These are phyloP conservation scores for Dasyornis broadbenti DNA, from an alignment of 2,113 vertebrate species.

Conservation along the genomic window DNA sequence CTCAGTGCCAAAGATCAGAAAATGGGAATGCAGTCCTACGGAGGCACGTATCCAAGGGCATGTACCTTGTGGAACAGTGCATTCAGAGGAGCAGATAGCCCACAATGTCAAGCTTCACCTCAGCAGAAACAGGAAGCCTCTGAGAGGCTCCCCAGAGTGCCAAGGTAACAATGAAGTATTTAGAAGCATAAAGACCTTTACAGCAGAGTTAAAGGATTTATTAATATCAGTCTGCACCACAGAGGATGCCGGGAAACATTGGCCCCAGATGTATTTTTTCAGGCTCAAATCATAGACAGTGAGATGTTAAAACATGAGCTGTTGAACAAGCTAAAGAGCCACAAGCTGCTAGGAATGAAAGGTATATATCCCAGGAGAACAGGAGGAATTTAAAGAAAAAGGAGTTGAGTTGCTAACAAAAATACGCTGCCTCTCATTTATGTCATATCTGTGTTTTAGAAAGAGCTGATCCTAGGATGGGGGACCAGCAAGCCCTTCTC, in stretches of 20 bases:
- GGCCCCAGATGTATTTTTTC: constrained; percentile 40
- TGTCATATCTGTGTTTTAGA: constrained; percentile 12
- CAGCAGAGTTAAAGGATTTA: neutral
- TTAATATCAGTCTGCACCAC: neutral
- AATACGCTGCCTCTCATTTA: neutral
- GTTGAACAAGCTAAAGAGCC: constrained; percentile 19
- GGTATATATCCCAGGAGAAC: constrained; percentile 11
- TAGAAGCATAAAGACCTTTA: constrained; percentile 18
- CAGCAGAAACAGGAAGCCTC: neutral
- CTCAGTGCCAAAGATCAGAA: neutral
- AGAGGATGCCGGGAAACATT: constrained; percentile 19
- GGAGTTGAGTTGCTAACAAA: constrained; percentile 10
- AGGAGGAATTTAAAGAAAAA: constrained; percentile 22
- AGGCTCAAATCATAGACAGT: neutral
- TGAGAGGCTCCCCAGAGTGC: neutral
- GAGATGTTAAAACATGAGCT: constrained; percentile 42
- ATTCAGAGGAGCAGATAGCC: neutral
- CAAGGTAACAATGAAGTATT: neutral
- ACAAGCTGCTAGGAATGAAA: constrained; percentile 24
- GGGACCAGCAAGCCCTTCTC: neutral
- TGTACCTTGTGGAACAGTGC: neutral
- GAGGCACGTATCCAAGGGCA: neutral
- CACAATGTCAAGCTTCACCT: neutral
- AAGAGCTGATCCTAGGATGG: neutral
- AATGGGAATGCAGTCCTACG: neutral